Evolutionary conservation across 2,797 vertebrate species (phyloP), one percentile per base, ranked within the genome.

Genomic region (Champsocephalus gunnari): DNA sequence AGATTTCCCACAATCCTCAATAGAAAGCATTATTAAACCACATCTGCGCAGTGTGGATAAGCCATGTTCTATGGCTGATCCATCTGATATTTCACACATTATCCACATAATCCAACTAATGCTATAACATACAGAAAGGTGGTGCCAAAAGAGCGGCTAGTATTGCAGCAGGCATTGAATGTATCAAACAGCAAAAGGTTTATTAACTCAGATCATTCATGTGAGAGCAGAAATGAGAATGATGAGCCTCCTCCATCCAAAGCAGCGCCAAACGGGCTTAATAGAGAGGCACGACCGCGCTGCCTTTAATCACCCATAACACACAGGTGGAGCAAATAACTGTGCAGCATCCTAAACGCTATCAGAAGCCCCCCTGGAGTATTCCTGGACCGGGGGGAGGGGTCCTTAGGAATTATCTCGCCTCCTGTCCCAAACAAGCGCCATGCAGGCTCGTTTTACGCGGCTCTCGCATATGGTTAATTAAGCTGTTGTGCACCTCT

Each of bases 401-500:
- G 83, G 85, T 91, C 88, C 75, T 60, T 51, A 50, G 62, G 75
- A 78, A 83, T 74, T 78, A 69, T 77, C 73, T 65, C 66, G 73
- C 71, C 19, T n/a, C 24, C 28, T 51, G 71, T 87, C 78, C 80
- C 65, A 38, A 38, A 38, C 34, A 38, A 16, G 83, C 54, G 73
- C 65, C 58, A 12, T 5, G 49, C 67, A 13, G 4, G 51, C 70
- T 70, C 55, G 34, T 21, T 78, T 47, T 49, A 13, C 62, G 51
- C 64, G 28, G 14, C 71, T 81, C 68, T 62, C 11, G 0, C 34
- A 38, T 45, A 67, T 82, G 86, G 77, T 88, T 75, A 71, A 89
- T 83, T 72, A 70, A 77, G 67, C 58, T 65, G 58, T 12, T 47
- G 59, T 75, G 83, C 60, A 59, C 70, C 71, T 82, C 73, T 58